phyloP scores from a whole-genome alignment of 1,140 invertebrate species.

The Potamilus streckersoni region DNA sequence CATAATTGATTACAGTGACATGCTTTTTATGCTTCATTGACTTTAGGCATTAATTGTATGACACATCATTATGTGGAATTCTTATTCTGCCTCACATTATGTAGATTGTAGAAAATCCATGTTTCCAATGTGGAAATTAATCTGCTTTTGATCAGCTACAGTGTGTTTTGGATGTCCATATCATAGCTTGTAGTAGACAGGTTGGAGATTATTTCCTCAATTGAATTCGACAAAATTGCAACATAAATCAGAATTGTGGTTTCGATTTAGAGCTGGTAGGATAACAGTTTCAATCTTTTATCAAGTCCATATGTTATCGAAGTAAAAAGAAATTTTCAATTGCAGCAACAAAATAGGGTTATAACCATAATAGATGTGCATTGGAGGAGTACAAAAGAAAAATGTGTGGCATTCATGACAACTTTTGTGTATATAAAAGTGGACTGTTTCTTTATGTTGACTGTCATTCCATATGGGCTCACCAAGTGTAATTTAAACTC shows the following conservation, averaged over 20 bases:
- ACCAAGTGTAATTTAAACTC: neutral
- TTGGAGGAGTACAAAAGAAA: neutral
- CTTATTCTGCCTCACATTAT: no score
- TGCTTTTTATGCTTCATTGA: no score
- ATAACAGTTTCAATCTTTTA: conserved; percentile 17
- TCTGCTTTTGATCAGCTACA: no score
- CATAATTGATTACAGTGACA: no score
- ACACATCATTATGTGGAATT: no score
- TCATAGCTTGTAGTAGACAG: no score
- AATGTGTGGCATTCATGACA: neutral
- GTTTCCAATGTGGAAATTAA: no score
- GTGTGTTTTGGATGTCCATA: no score
- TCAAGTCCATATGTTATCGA: neutral
- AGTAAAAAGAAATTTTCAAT: neutral
- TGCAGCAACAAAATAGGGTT: neutral
- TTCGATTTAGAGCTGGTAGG: conserved; percentile 16
- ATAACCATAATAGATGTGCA: neutral
- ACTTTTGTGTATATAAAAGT: neutral
- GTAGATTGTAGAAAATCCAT: no score
- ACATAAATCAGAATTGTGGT: conserved; percentile 13
- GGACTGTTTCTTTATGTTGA: neutral
- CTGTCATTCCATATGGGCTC: neutral
- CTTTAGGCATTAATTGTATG: no score
- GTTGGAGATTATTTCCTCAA: no score
- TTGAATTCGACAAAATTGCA: no score